Evolutionary conservation across 2,888 invertebrate genomes (phyloP).

Genomic region (Perizoma flavofasciatum): DNA sequence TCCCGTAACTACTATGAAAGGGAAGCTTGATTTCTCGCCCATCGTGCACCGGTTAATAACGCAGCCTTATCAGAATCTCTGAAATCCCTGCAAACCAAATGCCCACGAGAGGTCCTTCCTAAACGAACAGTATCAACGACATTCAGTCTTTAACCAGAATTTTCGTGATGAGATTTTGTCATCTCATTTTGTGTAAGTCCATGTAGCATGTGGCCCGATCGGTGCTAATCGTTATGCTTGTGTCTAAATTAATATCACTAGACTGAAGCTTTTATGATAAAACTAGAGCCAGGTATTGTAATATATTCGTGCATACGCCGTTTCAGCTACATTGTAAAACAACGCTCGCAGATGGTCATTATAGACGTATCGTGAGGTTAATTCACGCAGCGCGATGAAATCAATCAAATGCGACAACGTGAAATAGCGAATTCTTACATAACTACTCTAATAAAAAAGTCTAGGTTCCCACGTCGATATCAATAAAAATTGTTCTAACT

Average conservation of each 20-base stretch:
- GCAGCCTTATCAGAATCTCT: no score
- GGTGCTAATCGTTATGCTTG: not conserved
- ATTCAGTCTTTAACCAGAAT: slow-evolving; percentile 19
- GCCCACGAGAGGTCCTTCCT: slow-evolving; percentile 4
- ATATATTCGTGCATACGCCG: no score
- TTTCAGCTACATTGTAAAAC: no score
- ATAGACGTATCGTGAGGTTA: no score
- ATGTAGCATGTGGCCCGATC: not conserved
- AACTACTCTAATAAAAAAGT: slow-evolving; percentile 8
- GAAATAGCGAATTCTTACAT: slow-evolving; percentile 12
- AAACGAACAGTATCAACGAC: slow-evolving; percentile 7
- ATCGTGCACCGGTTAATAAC: no score
- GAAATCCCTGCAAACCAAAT: slow-evolving; percentile 2
- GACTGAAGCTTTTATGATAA: not conserved
- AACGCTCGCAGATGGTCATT: no score
- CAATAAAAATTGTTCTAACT: not conserved
- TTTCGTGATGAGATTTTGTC: slow-evolving; percentile 1
- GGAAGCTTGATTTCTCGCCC: no score
- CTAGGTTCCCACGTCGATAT: slow-evolving; percentile 19
- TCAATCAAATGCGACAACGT: slow-evolving; percentile 8
- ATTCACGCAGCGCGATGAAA: not conserved
- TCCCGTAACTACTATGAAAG: no score
- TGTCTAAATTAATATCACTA: not conserved
- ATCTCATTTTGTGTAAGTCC: not conserved
- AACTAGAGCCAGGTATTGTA: not conserved